Conservation (phyloP, 2,113 vertebrate genomes). For the Thomomys bottae region DNA sequence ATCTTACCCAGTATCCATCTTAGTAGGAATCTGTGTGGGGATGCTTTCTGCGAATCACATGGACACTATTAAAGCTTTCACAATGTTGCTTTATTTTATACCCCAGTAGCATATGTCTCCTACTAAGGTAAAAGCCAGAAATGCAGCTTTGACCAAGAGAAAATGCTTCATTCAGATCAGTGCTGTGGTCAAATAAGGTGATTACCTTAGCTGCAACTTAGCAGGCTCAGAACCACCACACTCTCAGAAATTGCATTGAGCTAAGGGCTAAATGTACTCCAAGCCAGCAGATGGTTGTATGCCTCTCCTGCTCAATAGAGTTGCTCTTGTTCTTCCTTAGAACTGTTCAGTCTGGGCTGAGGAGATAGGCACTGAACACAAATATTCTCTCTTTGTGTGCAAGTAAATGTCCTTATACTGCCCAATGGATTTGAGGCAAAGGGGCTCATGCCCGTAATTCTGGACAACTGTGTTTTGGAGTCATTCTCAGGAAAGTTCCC, state of each 20-base stretch:
- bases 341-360: background rate
- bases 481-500: too few species aligned
- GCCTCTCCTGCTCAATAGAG: background rate
- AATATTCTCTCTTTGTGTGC: background rate
- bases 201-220: background rate
- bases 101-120: background rate
- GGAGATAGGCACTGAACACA: accelerated
- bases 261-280: accelerated
- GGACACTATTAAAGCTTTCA: background rate
- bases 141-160: background rate
- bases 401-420: background rate
- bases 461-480: too few species aligned
- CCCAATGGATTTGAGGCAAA: background rate
- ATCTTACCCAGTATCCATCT: background rate
- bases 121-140: background rate
- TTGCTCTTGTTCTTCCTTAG: too few species aligned
- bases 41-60: background rate
- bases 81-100: background rate
- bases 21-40: background rate
- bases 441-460: too few species aligned
- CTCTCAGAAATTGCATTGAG: background rate
- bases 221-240: background rate
- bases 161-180: background rate
- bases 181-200: background rate
- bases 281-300: accelerated